These are phyloP conservation scores for Yoshiicerus persimilis DNA, from an alignment of 1,140 invertebrate genomes.

Conservation along the genomic window DNA sequence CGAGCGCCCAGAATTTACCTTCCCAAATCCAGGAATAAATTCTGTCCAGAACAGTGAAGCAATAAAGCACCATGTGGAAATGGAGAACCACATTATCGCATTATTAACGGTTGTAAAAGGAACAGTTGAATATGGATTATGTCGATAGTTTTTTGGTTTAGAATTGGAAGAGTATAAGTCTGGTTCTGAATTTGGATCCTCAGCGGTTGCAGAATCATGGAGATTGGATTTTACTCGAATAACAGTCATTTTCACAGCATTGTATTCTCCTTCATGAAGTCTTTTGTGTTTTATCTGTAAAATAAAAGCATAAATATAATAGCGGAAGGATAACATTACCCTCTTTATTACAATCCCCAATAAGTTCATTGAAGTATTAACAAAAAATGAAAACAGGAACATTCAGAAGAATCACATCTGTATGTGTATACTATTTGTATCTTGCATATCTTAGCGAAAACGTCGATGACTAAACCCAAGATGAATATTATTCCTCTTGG, in stretches of 20 bases:
- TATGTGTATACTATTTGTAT: too few relatives aligned
- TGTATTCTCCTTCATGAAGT: constrained; percentile 10
- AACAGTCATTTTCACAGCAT: constrained; percentile 39
- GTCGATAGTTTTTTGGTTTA: neutral
- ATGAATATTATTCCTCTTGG: too few relatives aligned
- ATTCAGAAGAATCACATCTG: neutral
- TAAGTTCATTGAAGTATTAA: too few relatives aligned
- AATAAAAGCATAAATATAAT: neutral
- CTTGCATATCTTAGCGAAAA: too few relatives aligned
- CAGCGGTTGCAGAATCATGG: neutral
- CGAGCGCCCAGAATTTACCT: neutral
- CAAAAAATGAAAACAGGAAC: neutral
- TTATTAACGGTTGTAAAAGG: constrained; percentile 27
- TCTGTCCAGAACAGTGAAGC: constrained; percentile 41
- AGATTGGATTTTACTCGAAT: constrained; percentile 23
- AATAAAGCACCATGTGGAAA: constrained; percentile 38
- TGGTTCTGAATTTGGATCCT: neutral
- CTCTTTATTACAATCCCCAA: too few relatives aligned
- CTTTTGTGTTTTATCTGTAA: constrained; percentile 26
- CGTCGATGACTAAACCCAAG: too few relatives aligned
- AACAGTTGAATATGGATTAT: constrained; percentile 37
- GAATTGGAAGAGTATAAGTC: neutral
- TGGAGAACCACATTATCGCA: constrained; percentile 41
- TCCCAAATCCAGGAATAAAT: constrained; percentile 46
- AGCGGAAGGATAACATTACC: too few relatives aligned